Evolutionary conservation across 2,888 invertebrate species (phyloP), one percentile per base, ranked within the genome.

Genomic region (Eutolmus rufibarbis): DNA sequence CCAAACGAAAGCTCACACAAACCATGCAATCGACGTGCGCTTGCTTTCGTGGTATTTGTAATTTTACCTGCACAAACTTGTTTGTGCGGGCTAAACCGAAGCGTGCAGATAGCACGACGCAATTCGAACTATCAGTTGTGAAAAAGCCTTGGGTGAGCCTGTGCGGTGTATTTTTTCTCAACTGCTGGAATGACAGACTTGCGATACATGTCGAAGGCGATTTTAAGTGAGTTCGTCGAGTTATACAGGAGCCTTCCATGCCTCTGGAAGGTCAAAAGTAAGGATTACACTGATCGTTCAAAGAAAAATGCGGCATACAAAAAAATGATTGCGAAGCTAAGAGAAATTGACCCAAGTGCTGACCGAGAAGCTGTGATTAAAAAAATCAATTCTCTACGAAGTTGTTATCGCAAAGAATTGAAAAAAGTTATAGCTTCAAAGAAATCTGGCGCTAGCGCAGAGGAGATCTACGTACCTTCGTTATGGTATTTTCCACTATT

Each of bases 401-500:
- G 23, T 23, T 28, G n/a, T 34, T 82, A 46, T 28, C 82, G 82
- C 14, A 51, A 57, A 12, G 82, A 82, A 56, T 82, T 82, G 31
- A 28, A 19, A 56, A 82, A 82, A 31, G 31, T 82, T 56, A 2
- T 23, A 56, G 56, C 46, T 28, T 56, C 56, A 9, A 57, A 57
- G 23, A 56, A 57, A 82, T 51, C 56, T 16, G 57, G 51, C 14
- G 19, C 9, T 0, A 51, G 16, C 16, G 1, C 56, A 4, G 57
- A 57, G 9, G 31, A 51, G 5, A 31, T 82, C 5, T 56, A 82
- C 23, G 19, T 19, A 9, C 82, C 82, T 4, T 51, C 31, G 16
- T 57, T 82, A 28, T 82, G 82, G 82, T 82, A 82, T 31, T 82
- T 82, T 56, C 31, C 40, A 40, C 1, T 34, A 43, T 43, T 79